Conservation (phyloP, 1,140 invertebrate genomes). For the Brachionus asplanchnoidis region DNA sequence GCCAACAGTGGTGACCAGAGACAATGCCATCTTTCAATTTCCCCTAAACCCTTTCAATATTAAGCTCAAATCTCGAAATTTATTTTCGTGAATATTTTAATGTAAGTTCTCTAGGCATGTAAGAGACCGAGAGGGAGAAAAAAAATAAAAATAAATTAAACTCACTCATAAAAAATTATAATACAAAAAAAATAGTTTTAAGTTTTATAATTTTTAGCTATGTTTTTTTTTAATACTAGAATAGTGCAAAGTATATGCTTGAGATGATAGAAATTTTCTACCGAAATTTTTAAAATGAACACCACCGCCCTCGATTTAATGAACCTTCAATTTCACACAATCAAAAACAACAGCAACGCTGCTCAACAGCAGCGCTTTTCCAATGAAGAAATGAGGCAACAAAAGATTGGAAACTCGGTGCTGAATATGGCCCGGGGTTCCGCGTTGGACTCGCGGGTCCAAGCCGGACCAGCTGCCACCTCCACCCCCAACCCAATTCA, state of each 20-base stretch:
- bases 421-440: not conserved
- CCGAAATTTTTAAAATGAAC: slow-evolving; percentile 23
- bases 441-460: not conserved
- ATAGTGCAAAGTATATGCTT: not conserved
- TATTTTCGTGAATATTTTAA: not conserved
- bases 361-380: not conserved
- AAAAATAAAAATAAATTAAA: slow-evolving; percentile 29
- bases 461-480: not conserved
- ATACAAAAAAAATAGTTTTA: slow-evolving; percentile 19
- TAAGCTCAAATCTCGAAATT: not conserved
- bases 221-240: not conserved
- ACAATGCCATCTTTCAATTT: not conserved
- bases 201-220: not conserved
- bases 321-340: slow-evolving; percentile 17
- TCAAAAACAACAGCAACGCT: not conserved
- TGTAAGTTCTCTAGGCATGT: not conserved
- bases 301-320: not conserved
- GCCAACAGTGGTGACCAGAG: too few relatives aligned
- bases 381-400: not conserved
- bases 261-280: not conserved
- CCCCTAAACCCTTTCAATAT: not conserved
- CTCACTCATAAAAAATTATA: slow-evolving; percentile 38
- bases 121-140: not conserved
- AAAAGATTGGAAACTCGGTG: not conserved
- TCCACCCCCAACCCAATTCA: slow-evolving; percentile 12